Conservation (phyloP, 2,797 vertebrate genomes). For the Sebastes minor region DNA sequence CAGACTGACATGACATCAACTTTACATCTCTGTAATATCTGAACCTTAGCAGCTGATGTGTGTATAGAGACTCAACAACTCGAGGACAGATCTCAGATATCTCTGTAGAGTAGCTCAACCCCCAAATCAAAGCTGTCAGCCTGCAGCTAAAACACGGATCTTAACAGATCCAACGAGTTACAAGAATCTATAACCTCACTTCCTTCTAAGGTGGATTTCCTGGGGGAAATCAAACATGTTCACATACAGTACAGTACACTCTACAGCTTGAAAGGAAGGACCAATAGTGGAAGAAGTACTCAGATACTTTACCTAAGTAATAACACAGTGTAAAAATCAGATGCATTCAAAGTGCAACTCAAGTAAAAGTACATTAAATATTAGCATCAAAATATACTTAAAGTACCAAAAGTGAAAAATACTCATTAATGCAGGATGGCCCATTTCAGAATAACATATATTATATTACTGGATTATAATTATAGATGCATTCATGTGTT, state of each 20-base stretch:
- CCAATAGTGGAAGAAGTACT: too few relatives aligned
- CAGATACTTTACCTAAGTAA: too few relatives aligned
- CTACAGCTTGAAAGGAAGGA: neutral
- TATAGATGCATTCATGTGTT: too few relatives aligned
- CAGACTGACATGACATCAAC: neutral
- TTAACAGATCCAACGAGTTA: neutral
- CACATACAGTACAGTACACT: neutral
- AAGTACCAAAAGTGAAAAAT: too few relatives aligned
- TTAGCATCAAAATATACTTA: too few relatives aligned
- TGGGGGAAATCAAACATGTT: conserved; percentile 6
- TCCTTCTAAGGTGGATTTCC: neutral
- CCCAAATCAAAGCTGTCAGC: neutral
- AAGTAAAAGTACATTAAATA: too few relatives aligned
- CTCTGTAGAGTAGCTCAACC: neutral
- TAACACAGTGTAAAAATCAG: too few relatives aligned
- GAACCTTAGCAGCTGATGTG: neutral
- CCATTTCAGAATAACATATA: too few relatives aligned
- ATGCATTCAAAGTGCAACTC: too few relatives aligned
- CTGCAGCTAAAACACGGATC: neutral
- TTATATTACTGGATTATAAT: too few relatives aligned
- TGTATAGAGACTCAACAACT: neutral
- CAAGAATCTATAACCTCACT: neutral
- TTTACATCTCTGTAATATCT: neutral
- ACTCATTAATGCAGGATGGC: too few relatives aligned
- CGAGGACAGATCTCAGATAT: neutral